Base-by-base conservation (phyloP, 2,797 vertebrate genomes). In the Rhodeus uyekii region DNA sequence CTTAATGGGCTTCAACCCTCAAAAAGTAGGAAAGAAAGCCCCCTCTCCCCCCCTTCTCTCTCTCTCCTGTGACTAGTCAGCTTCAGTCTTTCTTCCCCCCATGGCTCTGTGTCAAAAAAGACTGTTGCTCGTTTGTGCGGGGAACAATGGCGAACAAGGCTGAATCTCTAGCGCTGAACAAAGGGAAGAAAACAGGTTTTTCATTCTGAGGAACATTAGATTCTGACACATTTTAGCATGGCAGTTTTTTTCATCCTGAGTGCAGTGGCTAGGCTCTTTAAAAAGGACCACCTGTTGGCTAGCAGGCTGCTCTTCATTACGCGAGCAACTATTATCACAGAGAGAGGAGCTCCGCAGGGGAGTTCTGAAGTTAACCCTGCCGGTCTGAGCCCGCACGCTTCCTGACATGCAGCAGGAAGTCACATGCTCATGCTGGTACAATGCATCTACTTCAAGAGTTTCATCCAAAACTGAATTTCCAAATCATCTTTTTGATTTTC, bases 221-320 rank as follows among this genome's bases (percentile, higher is more conserved):
- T 97, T 99, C 97, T 97, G 97, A 98, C 97, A 97, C 97, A 96
- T 96, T 95, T 95, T 94, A 95, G 92, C 92, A 90, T 93, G 93
- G 93, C 94, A 88, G 96, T 93, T 95, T 96, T 91, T 90, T 36
- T 73, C 88, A 94, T 95, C 94, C 95, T 76, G 91, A 98, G 96
- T 97, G 95, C 96, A 96, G 94, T 95, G 95, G 95, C 96, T 96
- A 94, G 95, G 95, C 95, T 95, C 94, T 95, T 95, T 92, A 96
- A 97, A 98, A 98, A 97, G 96, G 97, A 96, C 97, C 97, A 99
- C 98, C 98, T 99, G 98, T 98, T 98, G 98, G 95, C 93, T 93
- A 91, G 93, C 90, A 92, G 94, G 93, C 93, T 90, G 93, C 92
- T 94, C 93, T 95, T 95, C 94, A 94, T 94, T 95, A 95, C 92